Percentiles rank a stretch among this genome's conserved stretches.
Conservation (phyloP, 2,797 vertebrate genomes). For the Intellagama lesueurii region DNA sequence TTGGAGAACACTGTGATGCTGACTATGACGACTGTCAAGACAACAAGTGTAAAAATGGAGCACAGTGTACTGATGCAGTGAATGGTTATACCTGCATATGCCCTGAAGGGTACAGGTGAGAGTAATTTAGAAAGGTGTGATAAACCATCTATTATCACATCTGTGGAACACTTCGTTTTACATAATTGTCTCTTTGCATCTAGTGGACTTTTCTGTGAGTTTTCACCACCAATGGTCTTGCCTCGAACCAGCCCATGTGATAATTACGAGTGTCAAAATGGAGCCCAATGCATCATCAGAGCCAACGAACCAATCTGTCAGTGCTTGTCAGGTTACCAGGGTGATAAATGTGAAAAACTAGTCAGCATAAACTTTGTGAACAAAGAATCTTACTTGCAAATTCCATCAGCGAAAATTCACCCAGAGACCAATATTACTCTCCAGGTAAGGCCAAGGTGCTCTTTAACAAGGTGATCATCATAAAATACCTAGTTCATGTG, state of each 20-base stretch:
- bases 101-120: constrained; percentile 93
- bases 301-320: constrained; percentile 90
- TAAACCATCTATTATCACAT: not conserved
- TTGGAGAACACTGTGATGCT: constrained; percentile 92
- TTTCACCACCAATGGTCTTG: constrained; percentile 94
- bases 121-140: not conserved
- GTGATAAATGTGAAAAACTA: constrained; percentile 91
- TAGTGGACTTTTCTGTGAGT: constrained; percentile 96
- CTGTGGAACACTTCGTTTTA: not conserved
- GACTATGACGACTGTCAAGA: constrained; percentile 95
- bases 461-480: not conserved
- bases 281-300: constrained; percentile 91
- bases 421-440: constrained; percentile 94
- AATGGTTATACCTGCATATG: constrained; percentile 96
- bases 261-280: constrained; percentile 94
- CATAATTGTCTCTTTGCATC: constrained; percentile 36
- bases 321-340: constrained; percentile 93
- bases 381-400: constrained; percentile 93
- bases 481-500: not conserved
- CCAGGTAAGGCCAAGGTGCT: constrained; percentile 83
- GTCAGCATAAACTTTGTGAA: constrained; percentile 95
- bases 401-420: constrained; percentile 87
- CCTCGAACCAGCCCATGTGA: constrained; percentile 97
- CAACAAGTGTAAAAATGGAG: constrained; percentile 96
- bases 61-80: constrained; percentile 91